Base-by-base conservation (phyloP, 2,797 vertebrate genomes). In the Bradypodion ventrale region DNA sequence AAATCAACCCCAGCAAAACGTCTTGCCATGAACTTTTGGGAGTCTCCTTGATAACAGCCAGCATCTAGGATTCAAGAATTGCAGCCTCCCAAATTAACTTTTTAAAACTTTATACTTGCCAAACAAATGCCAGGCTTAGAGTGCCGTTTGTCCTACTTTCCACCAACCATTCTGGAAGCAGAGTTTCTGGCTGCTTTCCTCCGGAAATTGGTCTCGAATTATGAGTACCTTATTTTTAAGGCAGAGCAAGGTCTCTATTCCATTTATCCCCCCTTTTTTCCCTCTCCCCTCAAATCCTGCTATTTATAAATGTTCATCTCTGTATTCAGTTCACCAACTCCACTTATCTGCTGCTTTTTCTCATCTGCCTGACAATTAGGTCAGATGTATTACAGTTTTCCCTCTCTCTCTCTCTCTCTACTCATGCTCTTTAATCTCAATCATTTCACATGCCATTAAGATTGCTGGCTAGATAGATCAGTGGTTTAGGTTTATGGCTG, bases 261-360 rank as follows among this genome's bases (percentile, higher is more conserved):
- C 16, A 62, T 7, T 46, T 9, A 5, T 12, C 46, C 4, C 49
- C 70, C 29, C n/a, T 16, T n/a, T n/a, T 37, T n/a, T 16, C 69
- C 27, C 27, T 4, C 27, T n/a, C 72, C 9, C 15, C 62, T 15
- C 10, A 70, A 82, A 27, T 60, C 60, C 59, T 52, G 25, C 60
- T 56, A 23, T 49, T 66, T 83, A 65, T 4, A 37, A 52, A 21
- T 75, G 42, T 68, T 5, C 73, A 7, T 44, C n/a, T 13, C 7
- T 8, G 66, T 68, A 12, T 1, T n/a, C 52, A 56, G 21, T 19
- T 83, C 9, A 25, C 0, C 29, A n/a, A 52, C 25, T n/a, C 12
- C 60, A 16, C 8, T 32, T 6, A 0, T 44, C 0, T 4, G 19
- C 10, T 75, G 56, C 44, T 52, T 1, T 0, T 4, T 73, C 37